These are phyloP conservation scores for Canis aureus DNA, from an alignment of 2,113 vertebrate genomes.

Conservation along the genomic window DNA sequence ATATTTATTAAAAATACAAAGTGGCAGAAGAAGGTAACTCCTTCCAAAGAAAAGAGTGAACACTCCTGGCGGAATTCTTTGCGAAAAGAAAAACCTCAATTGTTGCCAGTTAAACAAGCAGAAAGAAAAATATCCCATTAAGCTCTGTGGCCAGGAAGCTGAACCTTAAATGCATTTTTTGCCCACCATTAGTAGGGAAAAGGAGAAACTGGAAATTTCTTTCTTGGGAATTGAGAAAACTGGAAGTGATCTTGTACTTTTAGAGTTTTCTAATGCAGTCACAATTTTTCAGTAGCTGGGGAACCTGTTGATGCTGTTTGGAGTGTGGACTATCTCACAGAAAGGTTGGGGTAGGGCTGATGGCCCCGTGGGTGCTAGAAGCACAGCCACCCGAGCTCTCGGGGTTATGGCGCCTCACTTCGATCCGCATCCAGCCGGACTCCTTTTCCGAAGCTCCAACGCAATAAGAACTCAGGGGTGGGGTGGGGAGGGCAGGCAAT, in stretches of 20 bases:
- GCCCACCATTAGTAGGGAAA: too few relatives aligned
- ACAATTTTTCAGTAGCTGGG: neutral
- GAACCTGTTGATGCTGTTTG: neutral
- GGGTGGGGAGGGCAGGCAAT: neutral
- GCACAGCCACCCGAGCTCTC: neutral
- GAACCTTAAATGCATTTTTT: neutral
- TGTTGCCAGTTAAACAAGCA: neutral
- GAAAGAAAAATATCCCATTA: neutral
- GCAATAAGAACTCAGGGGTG: constrained; percentile 22
- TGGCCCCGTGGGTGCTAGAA: neutral
- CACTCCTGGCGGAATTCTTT: neutral
- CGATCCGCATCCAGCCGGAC: neutral
- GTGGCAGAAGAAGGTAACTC: neutral
- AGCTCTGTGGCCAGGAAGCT: neutral
- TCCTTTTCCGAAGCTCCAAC: constrained; percentile 61
- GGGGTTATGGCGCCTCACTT: neutral
- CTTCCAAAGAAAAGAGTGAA: neutral
- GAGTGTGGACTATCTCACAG: neutral
- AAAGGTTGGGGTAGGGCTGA: neutral
- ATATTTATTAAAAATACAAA: neutral
- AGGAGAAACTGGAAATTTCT: neutral
- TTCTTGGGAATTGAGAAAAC: neutral
- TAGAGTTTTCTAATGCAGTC: neutral
- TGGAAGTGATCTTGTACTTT: neutral
- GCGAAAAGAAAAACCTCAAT: neutral